These are phyloP conservation scores for Desmodus rotundus DNA, from an alignment of 2,113 vertebrate species.

Conservation along the genomic window DNA sequence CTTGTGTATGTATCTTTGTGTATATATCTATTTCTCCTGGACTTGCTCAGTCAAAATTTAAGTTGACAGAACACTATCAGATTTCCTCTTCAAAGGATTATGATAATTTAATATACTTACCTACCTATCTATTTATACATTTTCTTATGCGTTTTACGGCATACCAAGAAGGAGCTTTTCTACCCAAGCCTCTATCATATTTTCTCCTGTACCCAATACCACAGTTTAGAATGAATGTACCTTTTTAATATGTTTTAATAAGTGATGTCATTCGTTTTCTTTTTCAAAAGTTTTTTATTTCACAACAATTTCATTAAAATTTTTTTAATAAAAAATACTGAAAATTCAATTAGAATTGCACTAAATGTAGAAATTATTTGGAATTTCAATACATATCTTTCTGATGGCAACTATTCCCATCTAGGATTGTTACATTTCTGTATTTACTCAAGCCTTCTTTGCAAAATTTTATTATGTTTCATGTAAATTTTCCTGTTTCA, in stretches of 20 bases:
- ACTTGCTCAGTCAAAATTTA: neutral
- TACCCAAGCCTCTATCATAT: neutral
- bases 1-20: neutral
- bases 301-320: neutral
- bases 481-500: neutral
- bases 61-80: neutral
- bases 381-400: neutral
- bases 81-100: neutral
- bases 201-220: neutral
- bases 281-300: constrained; percentile 29
- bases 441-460: neutral
- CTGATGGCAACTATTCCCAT: neutral
- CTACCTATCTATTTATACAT: neutral
- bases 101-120: neutral
- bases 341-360: neutral
- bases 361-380: neutral
- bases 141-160: neutral
- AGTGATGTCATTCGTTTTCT: neutral
- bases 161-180: neutral
- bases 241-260: neutral
- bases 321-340: neutral
- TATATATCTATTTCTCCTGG: neutral
- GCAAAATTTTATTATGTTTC: neutral
- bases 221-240: neutral
- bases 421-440: neutral